Evolutionary conservation across 2,888 invertebrate species (phyloP).

Genomic region (Pherbina coryleti): DNA sequence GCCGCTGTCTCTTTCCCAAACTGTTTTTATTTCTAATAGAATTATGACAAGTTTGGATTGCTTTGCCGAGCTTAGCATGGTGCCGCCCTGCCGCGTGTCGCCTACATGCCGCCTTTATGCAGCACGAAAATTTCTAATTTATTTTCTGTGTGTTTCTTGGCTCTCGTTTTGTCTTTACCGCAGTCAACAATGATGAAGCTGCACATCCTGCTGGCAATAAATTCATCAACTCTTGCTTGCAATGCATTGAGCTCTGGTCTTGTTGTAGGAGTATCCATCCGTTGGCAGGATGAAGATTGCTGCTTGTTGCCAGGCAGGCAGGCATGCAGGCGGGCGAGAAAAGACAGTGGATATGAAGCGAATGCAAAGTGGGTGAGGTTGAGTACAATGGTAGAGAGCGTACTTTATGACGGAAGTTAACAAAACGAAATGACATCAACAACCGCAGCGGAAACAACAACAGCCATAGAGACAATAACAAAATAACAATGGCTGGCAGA

Average conservation of each 20-base stretch:
- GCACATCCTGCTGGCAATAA: conserved; percentile 27
- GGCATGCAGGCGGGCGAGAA: background rate
- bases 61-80: background rate
- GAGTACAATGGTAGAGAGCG: too few species aligned
- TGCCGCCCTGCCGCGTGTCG: background rate
- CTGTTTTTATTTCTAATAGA: conserved; percentile 19
- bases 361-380: background rate
- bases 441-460: conserved; percentile 11
- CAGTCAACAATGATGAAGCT: conserved; percentile 24
- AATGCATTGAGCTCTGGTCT: background rate
- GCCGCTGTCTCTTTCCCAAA: background rate
- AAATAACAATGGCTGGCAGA: background rate
- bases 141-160: conserved; percentile 17
- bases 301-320: too few species aligned
- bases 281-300: conserved; percentile 3
- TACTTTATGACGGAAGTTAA: background rate
- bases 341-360: background rate
- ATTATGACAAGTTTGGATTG: conserved; percentile 27
- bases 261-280: conserved; percentile 7
- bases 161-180: background rate
- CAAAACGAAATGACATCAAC: conserved; percentile 29
- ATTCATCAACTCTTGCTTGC: conserved; percentile 30
- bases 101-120: background rate
- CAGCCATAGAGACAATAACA: conserved; percentile 3
- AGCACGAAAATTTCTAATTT: conserved; percentile 19